Base-by-base conservation (phyloP, 2,797 vertebrate species). In the Steatocranus sp. region DNA sequence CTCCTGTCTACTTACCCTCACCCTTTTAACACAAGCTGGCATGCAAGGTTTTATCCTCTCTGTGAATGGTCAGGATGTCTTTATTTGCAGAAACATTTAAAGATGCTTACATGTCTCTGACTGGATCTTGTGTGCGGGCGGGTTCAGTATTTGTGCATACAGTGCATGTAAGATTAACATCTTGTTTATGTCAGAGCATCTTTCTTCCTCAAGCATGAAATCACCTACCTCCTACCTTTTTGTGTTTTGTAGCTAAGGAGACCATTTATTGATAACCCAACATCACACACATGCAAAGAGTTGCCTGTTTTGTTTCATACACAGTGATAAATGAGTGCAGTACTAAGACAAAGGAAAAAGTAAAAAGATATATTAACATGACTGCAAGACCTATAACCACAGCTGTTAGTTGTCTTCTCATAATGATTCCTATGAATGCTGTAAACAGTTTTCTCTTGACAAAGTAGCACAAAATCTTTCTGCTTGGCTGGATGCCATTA, bases 101-200 rank as follows among this genome's bases (percentile, higher is more conserved):
- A 82, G 46, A 12, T 12, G 15, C n/a, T 15, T 50, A 2, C 63
- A 30, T 34, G 56, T 78, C 14, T 86, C 15, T 74, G 78, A 80
- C 78, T 86, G 73, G 46, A 80, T 84, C 51, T 75, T 2, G 17
- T 75, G 53, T 63, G 56, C 11, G 11, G 63, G 80, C 25, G 18
- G 53, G 54, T 46, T 53, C 25, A 17, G n/a, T 78, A 32, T 75
- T 79, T 83, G 75, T 43, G 58, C 80, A 80, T 80, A 76, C 56
- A 5, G 58, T 74, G 49, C 66, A 73, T 74, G 56, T 30, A 90
- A 58, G 91, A 93, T 92, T 51, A 86, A 68, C 38, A 90, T 92
- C 89, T 91, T 84, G 82, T 92, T 93, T 92, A 85, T 84, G 87
- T 87, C 86, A 83, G 23, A 61, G 79, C 76, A 78, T 73, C 48